phyloP scores from a whole-genome alignment of 1,140 invertebrate genomes.

The Dendrolimus kikuchii region DNA sequence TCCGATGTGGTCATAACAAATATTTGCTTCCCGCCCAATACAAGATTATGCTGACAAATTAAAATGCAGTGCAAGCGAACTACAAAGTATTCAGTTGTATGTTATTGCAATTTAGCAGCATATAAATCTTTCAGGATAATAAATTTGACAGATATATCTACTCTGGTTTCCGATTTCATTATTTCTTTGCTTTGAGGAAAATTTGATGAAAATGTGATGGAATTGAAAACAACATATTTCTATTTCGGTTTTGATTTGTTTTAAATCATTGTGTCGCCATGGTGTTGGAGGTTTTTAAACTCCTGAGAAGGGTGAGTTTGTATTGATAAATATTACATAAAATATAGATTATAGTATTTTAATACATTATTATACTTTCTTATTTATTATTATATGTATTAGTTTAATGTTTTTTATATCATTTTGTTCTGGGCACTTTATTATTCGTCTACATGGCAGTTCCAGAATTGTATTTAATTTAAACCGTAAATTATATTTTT shows the following conservation, averaged over 20 bases:
- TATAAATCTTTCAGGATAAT: conserved; percentile 24
- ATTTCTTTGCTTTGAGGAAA: conserved; percentile 6
- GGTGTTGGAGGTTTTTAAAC: conserved; percentile 17
- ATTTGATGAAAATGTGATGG: background rate
- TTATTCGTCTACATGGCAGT: too few species aligned
- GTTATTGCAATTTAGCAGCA: conserved; percentile 16
- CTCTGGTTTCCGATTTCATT: conserved; percentile 20
- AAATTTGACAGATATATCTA: conserved; percentile 28
- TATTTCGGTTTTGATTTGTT: background rate
- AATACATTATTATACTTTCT: too few species aligned
- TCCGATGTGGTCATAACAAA: conserved; percentile 31
- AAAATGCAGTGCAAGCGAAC: conserved; percentile 3
- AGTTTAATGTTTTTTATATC: too few species aligned
- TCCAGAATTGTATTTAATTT: too few species aligned
- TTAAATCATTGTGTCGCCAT: conserved; percentile 11
- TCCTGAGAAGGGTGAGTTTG: conserved; percentile 27
- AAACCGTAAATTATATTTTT: too few species aligned
- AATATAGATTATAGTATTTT: too few species aligned
- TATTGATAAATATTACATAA: background rate
- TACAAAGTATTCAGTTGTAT: background rate
- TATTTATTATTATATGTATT: too few species aligned
- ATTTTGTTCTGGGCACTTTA: too few species aligned
- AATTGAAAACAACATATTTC: background rate
- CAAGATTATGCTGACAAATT: conserved; percentile 28
- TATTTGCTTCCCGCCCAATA: conserved; percentile 36